Conservation (phyloP, 1,140 invertebrate genomes). For the Teleopsis dalmanni region DNA sequence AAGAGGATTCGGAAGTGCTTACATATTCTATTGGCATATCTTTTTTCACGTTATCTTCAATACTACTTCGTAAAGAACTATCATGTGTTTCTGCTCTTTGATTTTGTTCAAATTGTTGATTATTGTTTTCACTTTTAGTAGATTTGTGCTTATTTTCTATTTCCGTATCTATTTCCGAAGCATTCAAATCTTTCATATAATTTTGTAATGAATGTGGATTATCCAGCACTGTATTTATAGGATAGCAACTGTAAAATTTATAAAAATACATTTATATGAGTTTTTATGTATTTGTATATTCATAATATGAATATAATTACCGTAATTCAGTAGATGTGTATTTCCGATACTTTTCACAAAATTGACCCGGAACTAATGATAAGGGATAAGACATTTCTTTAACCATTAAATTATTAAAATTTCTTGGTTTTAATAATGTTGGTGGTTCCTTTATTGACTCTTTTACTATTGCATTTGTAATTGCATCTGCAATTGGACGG, state of each 20-base stretch:
- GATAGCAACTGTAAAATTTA: slow-evolving; percentile 54
- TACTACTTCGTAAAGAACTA: no score
- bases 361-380: slow-evolving; percentile 87
- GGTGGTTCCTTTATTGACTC: slow-evolving; percentile 29
- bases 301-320: slow-evolving; percentile 43
- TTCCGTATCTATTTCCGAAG: no score
- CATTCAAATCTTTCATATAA: no score
- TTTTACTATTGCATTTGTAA: slow-evolving; percentile 22
- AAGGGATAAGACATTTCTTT: slow-evolving; percentile 64
- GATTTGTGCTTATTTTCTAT: no score
- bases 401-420: neutral
- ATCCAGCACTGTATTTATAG: slow-evolving; percentile 82
- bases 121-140: no score
- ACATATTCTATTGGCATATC: no score
- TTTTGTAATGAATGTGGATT: slow-evolving; percentile 62
- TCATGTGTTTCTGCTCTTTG: no score
- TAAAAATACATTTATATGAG: neutral
- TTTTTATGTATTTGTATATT: neutral
- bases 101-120: no score
- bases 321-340: slow-evolving; percentile 56
- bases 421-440: slow-evolving; percentile 17
- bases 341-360: slow-evolving; percentile 71
- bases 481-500: slow-evolving; percentile 19
- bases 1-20: no score
- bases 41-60: no score